These are phyloP conservation scores for Myotis pilosus DNA, from an alignment of 2,797 vertebrate genomes.

Conservation along the genomic window DNA sequence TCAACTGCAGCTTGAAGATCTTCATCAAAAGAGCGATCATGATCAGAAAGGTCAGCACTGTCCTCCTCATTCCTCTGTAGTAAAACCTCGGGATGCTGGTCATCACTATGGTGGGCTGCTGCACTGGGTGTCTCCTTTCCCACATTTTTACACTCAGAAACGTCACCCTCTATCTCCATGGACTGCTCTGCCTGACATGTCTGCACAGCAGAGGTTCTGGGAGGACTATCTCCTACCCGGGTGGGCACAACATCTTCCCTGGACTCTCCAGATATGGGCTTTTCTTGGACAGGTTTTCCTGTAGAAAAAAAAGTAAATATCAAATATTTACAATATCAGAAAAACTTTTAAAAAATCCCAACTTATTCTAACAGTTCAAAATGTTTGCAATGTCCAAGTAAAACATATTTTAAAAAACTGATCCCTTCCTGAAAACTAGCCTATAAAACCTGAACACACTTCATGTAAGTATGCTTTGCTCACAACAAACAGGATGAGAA, in stretches of 20 bases:
- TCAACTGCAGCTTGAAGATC: slow-evolving; percentile 86
- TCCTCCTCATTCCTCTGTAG: background rate
- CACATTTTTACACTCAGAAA: background rate
- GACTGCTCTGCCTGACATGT: slow-evolving; percentile 54
- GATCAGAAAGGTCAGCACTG: background rate
- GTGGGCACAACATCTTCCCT: background rate
- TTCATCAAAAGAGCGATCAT: slow-evolving; percentile 43
- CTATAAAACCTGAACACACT: background rate
- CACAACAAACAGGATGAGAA: background rate
- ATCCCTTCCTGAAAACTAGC: background rate
- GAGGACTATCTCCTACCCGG: slow-evolving; percentile 30
- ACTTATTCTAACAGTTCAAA: background rate
- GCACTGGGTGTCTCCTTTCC: slow-evolving; percentile 6
- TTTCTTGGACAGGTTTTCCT: slow-evolving; percentile 62
- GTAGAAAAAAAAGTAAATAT: background rate
- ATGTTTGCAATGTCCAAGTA: background rate
- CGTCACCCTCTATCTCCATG: slow-evolving; percentile 49
- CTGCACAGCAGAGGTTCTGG: slow-evolving; percentile 22
- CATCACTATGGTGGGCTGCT: background rate
- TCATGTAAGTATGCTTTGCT: background rate
- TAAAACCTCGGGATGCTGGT: background rate
- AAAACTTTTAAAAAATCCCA: background rate
- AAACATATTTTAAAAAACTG: background rate
- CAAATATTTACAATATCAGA: background rate
- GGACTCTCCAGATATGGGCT: background rate